Evolutionary conservation across 2,888 invertebrate genomes (phyloP).

Genomic region (Sclerodermus sp.): DNA sequence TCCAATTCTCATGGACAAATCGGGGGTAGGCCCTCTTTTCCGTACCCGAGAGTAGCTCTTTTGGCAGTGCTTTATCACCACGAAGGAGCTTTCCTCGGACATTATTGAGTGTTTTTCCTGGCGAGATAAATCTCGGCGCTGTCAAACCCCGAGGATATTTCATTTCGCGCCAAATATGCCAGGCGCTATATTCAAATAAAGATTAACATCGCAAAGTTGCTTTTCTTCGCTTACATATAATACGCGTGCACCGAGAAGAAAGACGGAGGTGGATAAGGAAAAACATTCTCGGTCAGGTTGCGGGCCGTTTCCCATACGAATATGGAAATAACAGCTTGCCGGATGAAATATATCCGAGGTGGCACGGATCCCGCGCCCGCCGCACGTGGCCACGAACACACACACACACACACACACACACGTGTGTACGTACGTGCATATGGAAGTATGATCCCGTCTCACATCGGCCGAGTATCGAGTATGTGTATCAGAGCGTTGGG

Average conservation of each 20-base stretch:
- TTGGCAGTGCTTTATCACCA: too few species aligned
- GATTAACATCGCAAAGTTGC: neutral
- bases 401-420: neutral
- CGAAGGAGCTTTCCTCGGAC: too few species aligned
- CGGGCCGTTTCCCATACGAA: constrained; percentile 31
- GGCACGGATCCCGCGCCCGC: constrained; percentile 12
- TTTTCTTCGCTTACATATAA: neutral
- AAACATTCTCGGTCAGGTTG: constrained; percentile 1
- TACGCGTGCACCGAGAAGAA: neutral
- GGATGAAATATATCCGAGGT: constrained; percentile 31
- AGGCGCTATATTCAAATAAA: too few species aligned
- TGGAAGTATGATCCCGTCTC: neutral
- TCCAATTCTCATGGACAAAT: too few species aligned
- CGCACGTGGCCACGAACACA: constrained; percentile 3
- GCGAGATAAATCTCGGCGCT: too few species aligned
- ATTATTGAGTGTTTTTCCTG: too few species aligned
- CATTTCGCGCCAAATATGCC: too few species aligned
- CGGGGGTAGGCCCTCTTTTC: too few species aligned
- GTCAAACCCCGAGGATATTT: too few species aligned
- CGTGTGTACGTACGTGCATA: neutral
- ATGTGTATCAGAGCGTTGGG: too few species aligned
- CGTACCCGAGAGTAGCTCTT: too few species aligned
- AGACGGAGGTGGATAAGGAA: neutral
- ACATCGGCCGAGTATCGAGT: too few species aligned
- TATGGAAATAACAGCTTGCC: constrained; percentile 33